Evolutionary conservation across 2,888 invertebrate genomes (phyloP), one percentile per base, ranked within the genome.

Genomic region (Adela reaumurella): DNA sequence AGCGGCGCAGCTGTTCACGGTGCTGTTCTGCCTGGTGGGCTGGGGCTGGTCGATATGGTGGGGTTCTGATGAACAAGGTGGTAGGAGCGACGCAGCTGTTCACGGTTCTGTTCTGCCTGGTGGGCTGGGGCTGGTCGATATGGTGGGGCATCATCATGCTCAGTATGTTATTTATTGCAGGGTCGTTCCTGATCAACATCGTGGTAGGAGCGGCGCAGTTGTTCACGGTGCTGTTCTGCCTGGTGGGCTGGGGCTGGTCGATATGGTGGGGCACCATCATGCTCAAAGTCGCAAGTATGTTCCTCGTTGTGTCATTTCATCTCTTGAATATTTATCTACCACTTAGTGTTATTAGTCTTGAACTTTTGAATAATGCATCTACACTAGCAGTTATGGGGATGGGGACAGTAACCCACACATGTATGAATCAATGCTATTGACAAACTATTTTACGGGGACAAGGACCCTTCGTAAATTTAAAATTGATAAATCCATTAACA

Each of bases 11-110:
- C 79, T 94, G 59, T 94, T 96, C 76, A 96, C 96, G 19, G 91
- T 97, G 48, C 83, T 96, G 48, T 97, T 97, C 79, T 90, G 97
- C 62, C 84, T 95, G 48, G 95, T 94, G 42, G 93, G 97, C 17
- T 97, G 97, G 97, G 96, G 97, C 57, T 97, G 97, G 97, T 94
- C 95, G 52, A 89, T 97, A 54, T 95, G 95, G n/a, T n/a, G n/a
- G n/a, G n/a, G n/a, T n/a, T n/a, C 82, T 94, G 55, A 90, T 96
- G 52, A 92, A 97, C 71, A 71, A 89, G 29, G 74, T 94, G 56
- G 92, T 97, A 50, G 96, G 94, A 0, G 81, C 89, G 49, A 87
- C 92, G 17, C 97, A 97, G 73, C 79, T 94, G 59, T 94, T 96
- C 76, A 96, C 96, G 19, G 91, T 97, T 48, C 83, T 96, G 48